A percentile compares a stretch with the other conserved stretches of the same genome.
phyloP scores from a whole-genome alignment of 1,140 invertebrate species.

The Bombus polaris region DNA sequence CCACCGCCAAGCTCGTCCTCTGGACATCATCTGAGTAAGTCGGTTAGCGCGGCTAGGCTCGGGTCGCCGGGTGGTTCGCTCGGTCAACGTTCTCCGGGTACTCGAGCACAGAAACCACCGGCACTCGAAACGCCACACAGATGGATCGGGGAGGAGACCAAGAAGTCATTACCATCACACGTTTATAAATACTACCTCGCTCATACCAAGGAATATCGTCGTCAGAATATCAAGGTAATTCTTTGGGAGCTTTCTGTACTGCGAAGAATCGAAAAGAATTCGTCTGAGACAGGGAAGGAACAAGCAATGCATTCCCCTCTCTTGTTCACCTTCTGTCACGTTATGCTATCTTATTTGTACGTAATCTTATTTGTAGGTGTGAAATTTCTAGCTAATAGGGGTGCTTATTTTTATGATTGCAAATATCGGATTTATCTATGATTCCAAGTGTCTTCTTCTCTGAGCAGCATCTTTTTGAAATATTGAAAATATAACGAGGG shows the following conservation, averaged over 20 bases:
- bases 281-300: too few species aligned
- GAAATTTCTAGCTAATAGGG: too few species aligned
- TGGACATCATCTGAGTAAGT: conserved; percentile 68
- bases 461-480: too few species aligned
- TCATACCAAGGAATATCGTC: conserved; percentile 82
- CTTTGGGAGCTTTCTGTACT: neutral
- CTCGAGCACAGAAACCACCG: conserved; percentile 68
- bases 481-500: too few species aligned
- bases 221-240: conserved; percentile 85
- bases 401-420: too few species aligned
- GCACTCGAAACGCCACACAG: conserved; percentile 77
- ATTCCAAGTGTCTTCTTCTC: too few species aligned
- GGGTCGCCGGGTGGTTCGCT: conserved; percentile 76
- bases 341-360: too few species aligned
- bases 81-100: conserved; percentile 71
- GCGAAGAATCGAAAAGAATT: too few species aligned
- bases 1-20: conserved; percentile 68
- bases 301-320: too few species aligned
- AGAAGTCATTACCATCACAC: conserved; percentile 85
- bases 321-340: too few species aligned
- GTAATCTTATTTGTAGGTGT: too few species aligned
- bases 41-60: conserved; percentile 72
- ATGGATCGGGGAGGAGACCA: conserved; percentile 88
- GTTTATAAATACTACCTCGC: conserved; percentile 88
- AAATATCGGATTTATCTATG: too few species aligned